phyloP scores from a whole-genome alignment of 2,888 invertebrate genomes.

The Nyleta sp. region DNA sequence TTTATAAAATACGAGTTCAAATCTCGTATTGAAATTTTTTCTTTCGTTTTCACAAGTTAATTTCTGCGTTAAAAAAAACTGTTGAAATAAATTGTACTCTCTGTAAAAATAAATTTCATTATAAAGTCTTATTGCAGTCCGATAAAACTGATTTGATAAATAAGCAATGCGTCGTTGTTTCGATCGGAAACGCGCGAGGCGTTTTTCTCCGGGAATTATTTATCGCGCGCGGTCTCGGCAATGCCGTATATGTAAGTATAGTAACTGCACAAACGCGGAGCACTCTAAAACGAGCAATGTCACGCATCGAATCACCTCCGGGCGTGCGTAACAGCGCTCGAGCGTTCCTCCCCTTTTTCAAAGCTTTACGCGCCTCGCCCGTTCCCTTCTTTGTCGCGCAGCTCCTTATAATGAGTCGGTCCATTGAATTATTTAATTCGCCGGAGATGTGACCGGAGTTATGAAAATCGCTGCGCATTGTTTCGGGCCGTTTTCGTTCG shows the following conservation, averaged over 20 bases:
- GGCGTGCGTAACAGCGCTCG: conserved; percentile 72
- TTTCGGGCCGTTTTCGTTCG: conserved; percentile 10
- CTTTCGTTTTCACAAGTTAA: too few relatives aligned
- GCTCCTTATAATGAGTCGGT: conserved; percentile 68
- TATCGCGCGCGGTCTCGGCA: conserved; percentile 57
- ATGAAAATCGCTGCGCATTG: conserved; percentile 41
- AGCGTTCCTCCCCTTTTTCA: conserved; percentile 69
- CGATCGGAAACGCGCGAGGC: conserved; percentile 64
- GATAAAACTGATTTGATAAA: too few relatives aligned
- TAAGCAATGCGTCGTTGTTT: too few relatives aligned
- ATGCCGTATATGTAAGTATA: conserved; percentile 58
- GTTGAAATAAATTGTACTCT: too few relatives aligned
- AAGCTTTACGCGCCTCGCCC: conserved; percentile 53
- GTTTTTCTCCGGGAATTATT: conserved; percentile 64
- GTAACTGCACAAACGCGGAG: conserved; percentile 47
- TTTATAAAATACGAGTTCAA: too few relatives aligned
- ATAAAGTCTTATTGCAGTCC: too few relatives aligned
- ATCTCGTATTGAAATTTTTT: too few relatives aligned
- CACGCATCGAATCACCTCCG: conserved; percentile 76
- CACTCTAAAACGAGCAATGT: conserved; percentile 75
- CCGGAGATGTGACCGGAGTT: conserved; percentile 45
- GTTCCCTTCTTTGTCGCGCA: conserved; percentile 59
- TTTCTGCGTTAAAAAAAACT: too few relatives aligned
- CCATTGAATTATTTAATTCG: conserved; percentile 75
- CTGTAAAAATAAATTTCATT: too few relatives aligned